Base-by-base conservation (phyloP, 1,140 invertebrate species). In the Lordiphosa stackelbergi region DNA sequence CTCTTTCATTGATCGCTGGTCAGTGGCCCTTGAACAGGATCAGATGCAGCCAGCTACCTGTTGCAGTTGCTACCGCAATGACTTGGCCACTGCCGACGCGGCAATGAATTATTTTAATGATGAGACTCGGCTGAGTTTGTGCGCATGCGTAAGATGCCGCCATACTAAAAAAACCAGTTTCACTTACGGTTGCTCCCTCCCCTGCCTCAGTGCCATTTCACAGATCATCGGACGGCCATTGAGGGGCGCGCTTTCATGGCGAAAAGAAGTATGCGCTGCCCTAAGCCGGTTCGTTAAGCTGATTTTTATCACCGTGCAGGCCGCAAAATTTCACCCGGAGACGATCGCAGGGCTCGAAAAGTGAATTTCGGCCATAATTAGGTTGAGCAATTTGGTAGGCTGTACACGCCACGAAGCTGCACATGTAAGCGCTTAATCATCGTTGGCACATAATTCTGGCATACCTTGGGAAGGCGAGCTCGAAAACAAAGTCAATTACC, bases 71-170 rank as follows among this genome's bases (percentile, higher is more conserved):
- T 59, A 69, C 66, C 24, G 55, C 59, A 43, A 55, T 22, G 12
- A 45, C 11, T 28, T 28, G 24, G 38, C 12, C 28, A 38, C 36
- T 37, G 45, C 37, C 19, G 19, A 19, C 53, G 43, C 7, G 37
- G 75, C 77, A 81, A 81, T 83, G 75, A 81, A 83, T 79, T 81
- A 83, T 64, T 75, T 83, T 83, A 81, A 81, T 81, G 75, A 83
- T 63, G 68, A 81, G 75, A 31, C 11, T 16, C 24, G 37, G 52
- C 62, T 63, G 77, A 22, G 35, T 38, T 22, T n/a, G n/a, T 81
- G 75, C 51, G 13, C 49, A 65, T 73, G 64, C 73, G 74, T 73
- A 71, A 66, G 69, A 53, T 51, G 46, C 74, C 55, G 55, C 73
- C 73, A 77, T 73, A 52, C 53, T 38, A 36, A n/a, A 9, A 9